Base-by-base conservation (phyloP, 2,888 invertebrate species). In the Drosophila hamatofila region DNA sequence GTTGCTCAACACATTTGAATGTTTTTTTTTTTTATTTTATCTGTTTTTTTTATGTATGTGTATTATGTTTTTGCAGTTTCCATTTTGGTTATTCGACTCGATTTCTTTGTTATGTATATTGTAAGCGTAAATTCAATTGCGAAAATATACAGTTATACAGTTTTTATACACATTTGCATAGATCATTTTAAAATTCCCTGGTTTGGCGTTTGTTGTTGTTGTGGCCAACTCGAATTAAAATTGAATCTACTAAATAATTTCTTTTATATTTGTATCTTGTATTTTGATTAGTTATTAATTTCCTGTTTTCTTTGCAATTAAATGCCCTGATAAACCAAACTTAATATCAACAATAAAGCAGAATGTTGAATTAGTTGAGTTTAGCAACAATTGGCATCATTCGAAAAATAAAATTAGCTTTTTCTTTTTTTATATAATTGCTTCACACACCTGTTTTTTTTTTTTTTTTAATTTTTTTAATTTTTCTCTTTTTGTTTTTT, bases 81-180 rank as follows among this genome's bases (percentile, higher is more conserved):
- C 72, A 62, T 64, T 77, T 64, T 75, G 75, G 64, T 68, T 73
- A 71, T 68, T 79, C 81, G 78, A 83, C 80, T 39, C 39, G 25
- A 30, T 42, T 56, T 75, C n/a, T 55, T 71, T 49, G 49, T 75
- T 67, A 70, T 84, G 72, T 74, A 81, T 84, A 79, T 82, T 79
- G 67, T 80, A 77, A 84, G 88, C 88, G 78, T 84, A 86, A 84
- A 80, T 83, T 84, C 83, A 84, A 86, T 86, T 84, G 84, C 88
- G 88, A 84, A 84, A 84, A 84, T 84, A 88, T 88, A 88, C 83
- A 88, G 56, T 87, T 83, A 49, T 49, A 87, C 76, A 79, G 67
- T 62, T 65, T 56, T 74, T 75, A 69, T 64, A 66, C 64, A 74
- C 57, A 66, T 57, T 48, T 63, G 46, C 44, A 57, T 58, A 77